A percentile compares a stretch with the other conserved stretches of the same genome.
Conservation (phyloP, 2,797 vertebrate genomes). For the Lateolabrax maculatus region DNA sequence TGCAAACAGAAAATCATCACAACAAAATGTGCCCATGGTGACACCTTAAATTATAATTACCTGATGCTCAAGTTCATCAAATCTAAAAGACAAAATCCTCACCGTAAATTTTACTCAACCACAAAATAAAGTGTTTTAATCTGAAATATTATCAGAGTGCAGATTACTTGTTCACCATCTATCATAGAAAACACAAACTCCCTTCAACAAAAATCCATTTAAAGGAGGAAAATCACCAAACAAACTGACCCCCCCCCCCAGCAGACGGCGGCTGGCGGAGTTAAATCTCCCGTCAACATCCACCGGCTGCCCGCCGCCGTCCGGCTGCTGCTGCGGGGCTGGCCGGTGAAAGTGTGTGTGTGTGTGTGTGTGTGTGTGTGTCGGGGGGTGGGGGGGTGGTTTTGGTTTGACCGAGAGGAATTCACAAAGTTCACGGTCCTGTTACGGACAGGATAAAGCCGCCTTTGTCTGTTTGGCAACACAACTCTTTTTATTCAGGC, state of each 20-base stretch:
- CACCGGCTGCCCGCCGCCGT: neutral
- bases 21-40: too few species aligned
- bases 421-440: conserved; percentile 90
- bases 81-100: neutral
- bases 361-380: conserved; percentile 28
- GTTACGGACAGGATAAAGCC: conserved; percentile 90
- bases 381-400: conserved; percentile 3
- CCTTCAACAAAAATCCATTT: too few species aligned
- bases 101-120: neutral
- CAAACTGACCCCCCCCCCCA: neutral
- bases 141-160: too few species aligned
- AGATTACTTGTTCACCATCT: too few species aligned
- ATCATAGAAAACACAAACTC: too few species aligned
- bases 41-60: neutral
- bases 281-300: neutral
- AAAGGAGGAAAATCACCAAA: neutral
- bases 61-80: neutral
- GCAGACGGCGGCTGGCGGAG: neutral
- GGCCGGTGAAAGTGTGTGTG: conserved; percentile 37
- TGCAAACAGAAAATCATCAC: neutral
- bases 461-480: conserved; percentile 89
- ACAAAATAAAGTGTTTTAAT: too few species aligned
- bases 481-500: conserved; percentile 84
- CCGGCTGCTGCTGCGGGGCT: conserved; percentile 25
- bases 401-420: conserved; percentile 79